A percentile compares a stretch with the other conserved stretches of the same genome.
These are phyloP conservation scores for Galagoides demidoff DNA, from an alignment of 2,797 vertebrate species.

Conservation along the genomic window DNA sequence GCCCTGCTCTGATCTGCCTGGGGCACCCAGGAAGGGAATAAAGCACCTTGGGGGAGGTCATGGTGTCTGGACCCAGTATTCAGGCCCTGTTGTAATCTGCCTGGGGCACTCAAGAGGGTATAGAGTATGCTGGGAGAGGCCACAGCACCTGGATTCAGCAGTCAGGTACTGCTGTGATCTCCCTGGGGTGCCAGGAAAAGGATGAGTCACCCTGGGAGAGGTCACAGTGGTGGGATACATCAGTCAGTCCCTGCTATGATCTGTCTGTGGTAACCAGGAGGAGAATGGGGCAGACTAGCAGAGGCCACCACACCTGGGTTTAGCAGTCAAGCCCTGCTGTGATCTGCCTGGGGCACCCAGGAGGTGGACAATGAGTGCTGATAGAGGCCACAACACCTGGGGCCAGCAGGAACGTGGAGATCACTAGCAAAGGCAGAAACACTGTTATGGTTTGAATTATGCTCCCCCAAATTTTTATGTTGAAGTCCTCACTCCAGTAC, in stretches of 20 bases:
- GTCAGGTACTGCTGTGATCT: too few species aligned
- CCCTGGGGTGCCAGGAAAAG: too few species aligned
- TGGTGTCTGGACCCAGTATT: background rate
- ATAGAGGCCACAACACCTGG: too few species aligned
- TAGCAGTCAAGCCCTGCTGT: too few species aligned
- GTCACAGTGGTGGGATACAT: too few species aligned
- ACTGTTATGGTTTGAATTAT: background rate
- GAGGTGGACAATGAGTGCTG: too few species aligned
- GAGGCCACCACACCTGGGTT: too few species aligned
- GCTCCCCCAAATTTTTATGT: background rate
- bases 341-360: too few species aligned
- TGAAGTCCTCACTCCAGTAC: background rate
- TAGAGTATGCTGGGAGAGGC: background rate
- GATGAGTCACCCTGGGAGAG: too few species aligned
- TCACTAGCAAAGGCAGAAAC: background rate
- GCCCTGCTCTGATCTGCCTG: background rate
- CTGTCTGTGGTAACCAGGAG: too few species aligned
- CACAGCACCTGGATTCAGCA: fast-evolving
- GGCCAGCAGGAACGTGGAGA: background rate
- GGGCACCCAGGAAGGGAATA: background rate
- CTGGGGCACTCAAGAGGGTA: background rate
- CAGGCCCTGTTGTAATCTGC: background rate
- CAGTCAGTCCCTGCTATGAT: too few species aligned
- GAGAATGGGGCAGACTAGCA: too few species aligned
- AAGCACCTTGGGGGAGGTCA: background rate